phyloP scores from a whole-genome alignment of 2,888 invertebrate species.

The Camptogramma bilineatum region DNA sequence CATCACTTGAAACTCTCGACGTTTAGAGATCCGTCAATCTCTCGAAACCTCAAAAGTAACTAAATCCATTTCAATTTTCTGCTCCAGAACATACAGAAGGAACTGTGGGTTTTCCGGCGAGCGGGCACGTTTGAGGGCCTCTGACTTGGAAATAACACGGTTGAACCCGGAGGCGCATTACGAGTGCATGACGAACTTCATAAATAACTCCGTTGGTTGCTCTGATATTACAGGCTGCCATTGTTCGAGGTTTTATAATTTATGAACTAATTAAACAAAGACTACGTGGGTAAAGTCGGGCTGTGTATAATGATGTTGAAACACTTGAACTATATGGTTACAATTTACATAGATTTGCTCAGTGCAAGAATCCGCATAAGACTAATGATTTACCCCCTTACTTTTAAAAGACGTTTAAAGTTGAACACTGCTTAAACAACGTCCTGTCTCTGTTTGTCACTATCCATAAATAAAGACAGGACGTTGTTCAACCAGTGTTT shows the following conservation, averaged over 20 bases:
- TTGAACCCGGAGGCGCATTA: slow-evolving; percentile 19
- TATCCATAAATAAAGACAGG: too few relatives aligned
- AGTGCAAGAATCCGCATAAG: too few relatives aligned
- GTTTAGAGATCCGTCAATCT: slow-evolving; percentile 17
- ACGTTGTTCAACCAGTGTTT: too few relatives aligned
- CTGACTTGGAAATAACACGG: slow-evolving; percentile 37
- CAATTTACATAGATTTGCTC: too few relatives aligned
- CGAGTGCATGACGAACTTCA: slow-evolving; percentile 25
- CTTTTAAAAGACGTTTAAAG: too few relatives aligned
- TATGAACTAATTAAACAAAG: too few relatives aligned
- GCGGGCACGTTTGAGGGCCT: slow-evolving; percentile 41
- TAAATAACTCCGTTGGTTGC: neutral
- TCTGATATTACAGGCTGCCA: neutral
- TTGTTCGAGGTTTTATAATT: neutral
- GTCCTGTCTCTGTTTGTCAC: too few relatives aligned
- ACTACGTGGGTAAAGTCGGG: too few relatives aligned
- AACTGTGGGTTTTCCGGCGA: slow-evolving; percentile 41
- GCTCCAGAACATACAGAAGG: slow-evolving; percentile 26
- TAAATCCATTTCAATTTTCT: slow-evolving; percentile 36
- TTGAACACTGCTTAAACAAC: too few relatives aligned
- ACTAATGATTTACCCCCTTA: too few relatives aligned
- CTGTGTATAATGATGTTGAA: too few relatives aligned
- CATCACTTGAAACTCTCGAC: neutral
- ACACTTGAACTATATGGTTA: too few relatives aligned
- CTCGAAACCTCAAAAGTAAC: slow-evolving; percentile 26